Conservation (phyloP, 2,797 vertebrate species). For the Cynopterus sphinx region DNA sequence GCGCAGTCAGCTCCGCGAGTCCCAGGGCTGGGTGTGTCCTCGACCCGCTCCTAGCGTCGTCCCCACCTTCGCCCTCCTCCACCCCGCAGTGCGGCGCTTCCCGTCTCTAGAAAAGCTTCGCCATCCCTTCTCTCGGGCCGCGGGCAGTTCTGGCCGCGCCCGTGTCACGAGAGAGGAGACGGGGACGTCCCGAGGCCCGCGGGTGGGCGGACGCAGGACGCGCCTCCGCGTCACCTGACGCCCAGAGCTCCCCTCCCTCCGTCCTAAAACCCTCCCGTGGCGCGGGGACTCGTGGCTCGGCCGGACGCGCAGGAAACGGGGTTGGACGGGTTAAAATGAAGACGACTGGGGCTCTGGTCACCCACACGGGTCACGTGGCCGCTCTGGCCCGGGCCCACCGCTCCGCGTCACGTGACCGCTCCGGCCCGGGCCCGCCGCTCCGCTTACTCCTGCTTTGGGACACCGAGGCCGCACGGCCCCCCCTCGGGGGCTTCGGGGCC, state of each 20-base stretch:
- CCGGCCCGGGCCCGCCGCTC: background rate
- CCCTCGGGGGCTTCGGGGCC: background rate
- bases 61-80: background rate
- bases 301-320: background rate
- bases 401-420: no score
- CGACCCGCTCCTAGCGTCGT: no score
- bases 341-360: background rate
- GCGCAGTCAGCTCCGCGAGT: no score
- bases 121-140: background rate
- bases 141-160: background rate
- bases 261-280: background rate
- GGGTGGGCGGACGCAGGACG: background rate
- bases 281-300: background rate
- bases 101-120: background rate
- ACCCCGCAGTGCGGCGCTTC: background rate
- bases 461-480: fast-evolving
- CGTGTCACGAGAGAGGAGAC: background rate
- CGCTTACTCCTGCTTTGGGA: background rate
- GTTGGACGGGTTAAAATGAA: background rate
- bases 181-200: background rate
- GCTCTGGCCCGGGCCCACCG: background rate
- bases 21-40: no score
- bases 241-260: background rate
- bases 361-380: background rate
- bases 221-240: background rate